Base-by-base conservation (phyloP, 2,888 invertebrate genomes). In the Therioaphis trifolii region DNA sequence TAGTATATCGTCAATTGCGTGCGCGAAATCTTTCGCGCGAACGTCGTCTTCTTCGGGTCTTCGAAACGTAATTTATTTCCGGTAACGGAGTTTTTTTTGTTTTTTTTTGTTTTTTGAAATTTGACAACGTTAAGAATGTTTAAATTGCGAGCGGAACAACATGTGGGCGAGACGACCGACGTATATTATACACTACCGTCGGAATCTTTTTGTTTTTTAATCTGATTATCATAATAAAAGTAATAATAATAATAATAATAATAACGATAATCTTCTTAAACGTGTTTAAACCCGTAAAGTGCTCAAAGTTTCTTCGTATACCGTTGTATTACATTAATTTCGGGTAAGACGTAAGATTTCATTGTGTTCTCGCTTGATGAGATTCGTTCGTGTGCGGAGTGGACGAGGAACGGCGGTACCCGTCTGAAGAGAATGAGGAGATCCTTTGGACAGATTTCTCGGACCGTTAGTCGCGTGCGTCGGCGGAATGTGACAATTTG, bases 381-480 rank as follows among this genome's bases (percentile, higher is more conserved):
- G 52, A n/a, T n/a, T n/a, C n/a, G n/a, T n/a, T n/a, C n/a, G 5
- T 1, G 52, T 49, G 4, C 5, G 21, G n/a, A 18, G 21, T 18
- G 7, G 15, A 9, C 21, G 27, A 5, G 24, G 27, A 1, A 15
- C 15, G 15, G 21, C 49, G 55, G n/a, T n/a, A n/a, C n/a, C n/a
- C n/a, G n/a, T n/a, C n/a, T n/a, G n/a, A n/a, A n/a, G n/a, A n/a
- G n/a, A n/a, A n/a, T n/a, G n/a, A 49, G 49, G 66, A 43, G 77
- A 66, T 52, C 52, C 52, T 55, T 35, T 29, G 21, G 46, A 40
- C 21, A 49, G 68, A 78, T 78, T 78, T 68, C 77, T 68, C 77
- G 66, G 35, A 49, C 52, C 78, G 78, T 77, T 66, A 24, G 76
- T 76, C 40, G 46, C 46, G 46, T 24, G 46, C 46, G 46, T 77